Base-by-base conservation (phyloP, 2,113 vertebrate species). In the Sapayoa aenigma region DNA sequence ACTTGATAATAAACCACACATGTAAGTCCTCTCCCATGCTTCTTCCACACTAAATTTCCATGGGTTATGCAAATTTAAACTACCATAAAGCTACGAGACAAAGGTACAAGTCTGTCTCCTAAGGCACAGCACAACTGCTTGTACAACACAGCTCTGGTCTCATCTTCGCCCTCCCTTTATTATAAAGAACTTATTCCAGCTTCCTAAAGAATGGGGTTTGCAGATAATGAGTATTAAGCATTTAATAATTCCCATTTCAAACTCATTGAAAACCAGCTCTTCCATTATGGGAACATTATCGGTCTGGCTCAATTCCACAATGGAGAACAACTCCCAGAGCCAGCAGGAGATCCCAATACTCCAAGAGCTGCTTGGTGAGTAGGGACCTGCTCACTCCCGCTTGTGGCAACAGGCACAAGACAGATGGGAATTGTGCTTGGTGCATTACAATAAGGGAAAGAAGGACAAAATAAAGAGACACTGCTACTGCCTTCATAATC, bases 181-280 rank as follows among this genome's bases (percentile, higher is more conserved):
- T 2, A 52, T 2, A 30, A 68, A 59, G 49, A n/a, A 39, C 30
- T 46, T 79, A 21, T 49, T 71, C 46, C 65, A 82, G 28, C 81
- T 74, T 59, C 33, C 83, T 5, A 4, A 41, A 60, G 65, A 52
- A 72, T 4, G 6, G 25, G 56, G 2, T 71, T 72, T 92, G 68
- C 60, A 94, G 52, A 83, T 47, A 83, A 7, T 5, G 68, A 76
- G 28, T 1, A 5, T 15, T 14, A 71, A 94, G 65, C 58, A 86
- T 86, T 94, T 96, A 92, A 94, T 92, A 84, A 89, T 68, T 76
- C 41, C 68, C 47, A 68, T 92, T 77, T 86, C 15, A 20, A 78
- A 90, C 3, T 27, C 56, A 44, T 12, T n/a, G 50, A 37, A 71
- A 93, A 94, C 1, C 63, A 94, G 76, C 65, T 90, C 72, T 87